Conservation (phyloP, 2,797 vertebrate species). For the Aulostomus chinensis region DNA sequence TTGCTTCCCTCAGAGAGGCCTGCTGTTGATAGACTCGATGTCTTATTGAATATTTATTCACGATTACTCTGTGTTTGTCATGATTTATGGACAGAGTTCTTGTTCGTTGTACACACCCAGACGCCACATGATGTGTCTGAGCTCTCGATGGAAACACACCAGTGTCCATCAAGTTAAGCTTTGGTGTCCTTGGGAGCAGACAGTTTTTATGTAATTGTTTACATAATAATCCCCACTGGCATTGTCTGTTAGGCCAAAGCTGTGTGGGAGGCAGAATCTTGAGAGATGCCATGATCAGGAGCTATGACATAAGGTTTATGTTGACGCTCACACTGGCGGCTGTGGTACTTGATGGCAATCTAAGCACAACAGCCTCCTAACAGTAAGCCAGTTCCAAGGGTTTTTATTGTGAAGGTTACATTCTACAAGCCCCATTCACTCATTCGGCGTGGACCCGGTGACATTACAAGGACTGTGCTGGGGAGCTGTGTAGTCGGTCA, state of each 20-base stretch:
- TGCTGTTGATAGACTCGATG: too few relatives aligned
- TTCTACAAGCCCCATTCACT: too few relatives aligned
- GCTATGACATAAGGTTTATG: slow-evolving; percentile 45
- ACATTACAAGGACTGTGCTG: too few relatives aligned
- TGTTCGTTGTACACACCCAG: neutral
- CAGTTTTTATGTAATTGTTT: slow-evolving; percentile 69
- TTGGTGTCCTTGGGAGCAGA: slow-evolving; percentile 30
- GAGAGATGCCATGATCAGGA: slow-evolving; percentile 30
- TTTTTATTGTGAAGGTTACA: too few relatives aligned
- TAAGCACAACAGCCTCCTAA: slow-evolving; percentile 2
- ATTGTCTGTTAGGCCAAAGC: slow-evolving; percentile 35
- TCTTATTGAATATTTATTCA: too few relatives aligned
- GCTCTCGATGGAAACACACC: slow-evolving; percentile 11
- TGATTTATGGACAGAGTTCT: neutral
- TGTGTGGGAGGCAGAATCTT: slow-evolving; percentile 54
- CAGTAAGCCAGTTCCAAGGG: slow-evolving; percentile 2
- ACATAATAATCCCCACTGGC: slow-evolving; percentile 62
- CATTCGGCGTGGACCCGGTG: too few relatives aligned
- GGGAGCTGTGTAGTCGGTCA: too few relatives aligned
- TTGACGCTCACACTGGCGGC: slow-evolving; percentile 42
- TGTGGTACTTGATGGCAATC: slow-evolving; percentile 50
- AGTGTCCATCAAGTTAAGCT: slow-evolving; percentile 31
- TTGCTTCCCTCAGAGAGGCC: neutral
- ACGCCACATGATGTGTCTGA: neutral
- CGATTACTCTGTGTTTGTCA: too few relatives aligned